phyloP scores from a whole-genome alignment of 1,140 invertebrate species.

The Drusus annulatus region DNA sequence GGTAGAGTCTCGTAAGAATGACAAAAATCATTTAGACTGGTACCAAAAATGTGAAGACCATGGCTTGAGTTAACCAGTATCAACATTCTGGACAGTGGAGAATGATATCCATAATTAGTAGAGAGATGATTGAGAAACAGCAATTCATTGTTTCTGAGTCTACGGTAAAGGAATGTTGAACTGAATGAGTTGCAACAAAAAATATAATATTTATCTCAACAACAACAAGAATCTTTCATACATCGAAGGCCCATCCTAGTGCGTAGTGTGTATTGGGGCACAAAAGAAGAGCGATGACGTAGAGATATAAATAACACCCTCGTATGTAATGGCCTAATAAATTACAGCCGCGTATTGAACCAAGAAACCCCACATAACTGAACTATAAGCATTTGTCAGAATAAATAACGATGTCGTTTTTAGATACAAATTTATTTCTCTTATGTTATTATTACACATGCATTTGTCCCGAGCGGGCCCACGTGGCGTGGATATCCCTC shows the following conservation, averaged over 20 bases:
- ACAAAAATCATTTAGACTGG: too few species aligned
- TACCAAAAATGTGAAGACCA: too few species aligned
- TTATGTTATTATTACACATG: not conserved
- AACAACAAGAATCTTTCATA: too few species aligned
- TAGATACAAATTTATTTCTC: constrained; percentile 20
- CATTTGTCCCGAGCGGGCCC: not conserved
- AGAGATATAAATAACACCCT: constrained; percentile 25
- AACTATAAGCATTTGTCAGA: constrained; percentile 21
- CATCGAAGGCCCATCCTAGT: not conserved
- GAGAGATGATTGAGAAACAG: too few species aligned
- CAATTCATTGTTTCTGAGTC: too few species aligned
- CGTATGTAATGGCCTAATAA: constrained; percentile 9
- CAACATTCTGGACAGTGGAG: too few species aligned
- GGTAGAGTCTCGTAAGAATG: too few species aligned
- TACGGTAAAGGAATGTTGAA: too few species aligned
- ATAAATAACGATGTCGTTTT: constrained; percentile 25
- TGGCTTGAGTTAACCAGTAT: too few species aligned
- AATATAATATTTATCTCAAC: too few species aligned
- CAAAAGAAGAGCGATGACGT: not conserved
- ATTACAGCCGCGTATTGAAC: not conserved
- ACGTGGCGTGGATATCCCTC: not conserved
- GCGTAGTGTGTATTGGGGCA: not conserved
- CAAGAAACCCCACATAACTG: not conserved
- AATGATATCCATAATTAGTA: too few species aligned
- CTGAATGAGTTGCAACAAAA: too few species aligned